A percentile compares a stretch with the other conserved stretches of the same genome.
These are phyloP conservation scores for Sebastes alutus DNA, from an alignment of 2,797 vertebrate species.

Conservation along the genomic window DNA sequence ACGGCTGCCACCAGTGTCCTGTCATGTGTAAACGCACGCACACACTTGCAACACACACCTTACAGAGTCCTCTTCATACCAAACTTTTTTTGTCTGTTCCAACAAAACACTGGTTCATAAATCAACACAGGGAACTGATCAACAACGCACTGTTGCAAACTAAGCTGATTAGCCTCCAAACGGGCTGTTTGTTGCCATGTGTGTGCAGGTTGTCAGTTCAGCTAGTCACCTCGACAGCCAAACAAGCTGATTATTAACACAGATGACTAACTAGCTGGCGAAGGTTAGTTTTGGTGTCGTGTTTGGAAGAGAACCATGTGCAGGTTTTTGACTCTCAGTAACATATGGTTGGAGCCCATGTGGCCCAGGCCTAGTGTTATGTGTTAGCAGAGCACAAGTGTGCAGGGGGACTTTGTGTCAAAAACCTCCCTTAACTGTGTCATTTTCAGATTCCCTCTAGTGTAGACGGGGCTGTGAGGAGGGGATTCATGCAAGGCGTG, in stretches of 20 bases:
- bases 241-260: constrained; percentile 22
- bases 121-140: constrained; percentile 57
- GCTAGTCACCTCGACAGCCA: not conserved
- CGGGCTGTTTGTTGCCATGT: not conserved
- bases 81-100: constrained; percentile 51
- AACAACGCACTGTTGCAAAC: constrained; percentile 55
- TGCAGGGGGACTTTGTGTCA: constrained; percentile 11
- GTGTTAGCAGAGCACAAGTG: constrained; percentile 10
- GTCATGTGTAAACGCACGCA: not conserved
- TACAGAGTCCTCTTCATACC: constrained; percentile 45
- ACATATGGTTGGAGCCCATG: constrained; percentile 40
- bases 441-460: constrained; percentile 53
- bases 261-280: not conserved
- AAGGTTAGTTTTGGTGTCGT: constrained; percentile 14
- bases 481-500: constrained; percentile 75
- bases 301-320: constrained; percentile 1
- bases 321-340: constrained; percentile 9
- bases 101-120: constrained; percentile 60
- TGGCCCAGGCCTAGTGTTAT: constrained; percentile 20
- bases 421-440: constrained; percentile 40
- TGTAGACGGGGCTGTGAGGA: constrained; percentile 56
- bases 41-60: constrained; percentile 33
- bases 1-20: constrained; percentile 6
- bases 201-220: constrained; percentile 10
- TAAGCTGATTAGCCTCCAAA: constrained; percentile 31